Evolutionary conservation across 2,888 invertebrate genomes (phyloP).

Genomic region (Cantharis flavilabris): DNA sequence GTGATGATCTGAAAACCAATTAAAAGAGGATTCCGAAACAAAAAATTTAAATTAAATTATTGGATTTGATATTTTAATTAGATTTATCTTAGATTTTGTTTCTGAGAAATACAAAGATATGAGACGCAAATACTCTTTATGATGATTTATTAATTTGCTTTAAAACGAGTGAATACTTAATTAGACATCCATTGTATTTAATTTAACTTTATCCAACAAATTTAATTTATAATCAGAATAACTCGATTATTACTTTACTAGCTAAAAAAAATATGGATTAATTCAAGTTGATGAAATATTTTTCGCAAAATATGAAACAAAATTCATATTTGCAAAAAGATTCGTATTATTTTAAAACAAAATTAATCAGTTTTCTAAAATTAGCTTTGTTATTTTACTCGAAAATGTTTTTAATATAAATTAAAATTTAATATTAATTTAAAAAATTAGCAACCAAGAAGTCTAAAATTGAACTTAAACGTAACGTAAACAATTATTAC

Average conservation of each 20-base stretch:
- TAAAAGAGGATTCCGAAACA: not conserved
- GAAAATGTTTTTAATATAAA: too few species aligned
- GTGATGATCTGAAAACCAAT: not conserved
- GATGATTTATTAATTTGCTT: conserved; percentile 1
- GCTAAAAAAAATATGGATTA: not conserved
- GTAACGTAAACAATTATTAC: too few species aligned
- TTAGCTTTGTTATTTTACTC: too few species aligned
- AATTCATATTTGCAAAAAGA: not conserved
- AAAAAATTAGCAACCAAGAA: too few species aligned
- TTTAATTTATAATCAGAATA: not conserved
- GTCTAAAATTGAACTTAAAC: too few species aligned
- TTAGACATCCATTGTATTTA: not conserved
- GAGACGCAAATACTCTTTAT: not conserved
- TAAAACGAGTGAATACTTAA: not conserved
- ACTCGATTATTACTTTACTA: not conserved
- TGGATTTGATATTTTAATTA: conserved; percentile 2
- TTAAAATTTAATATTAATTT: too few species aligned
- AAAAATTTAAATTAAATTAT: conserved; percentile 1
- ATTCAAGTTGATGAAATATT: not conserved
- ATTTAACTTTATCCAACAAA: not conserved
- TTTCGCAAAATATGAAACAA: not conserved
- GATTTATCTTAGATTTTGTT: conserved; percentile 1
- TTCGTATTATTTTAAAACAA: not conserved
- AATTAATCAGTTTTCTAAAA: not conserved
- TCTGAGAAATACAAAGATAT: not conserved